Percentiles rank a stretch among this genome's conserved stretches.
Evolutionary conservation across 2,797 vertebrate species (phyloP).

Genomic region (Sebastolobus altivelis): DNA sequence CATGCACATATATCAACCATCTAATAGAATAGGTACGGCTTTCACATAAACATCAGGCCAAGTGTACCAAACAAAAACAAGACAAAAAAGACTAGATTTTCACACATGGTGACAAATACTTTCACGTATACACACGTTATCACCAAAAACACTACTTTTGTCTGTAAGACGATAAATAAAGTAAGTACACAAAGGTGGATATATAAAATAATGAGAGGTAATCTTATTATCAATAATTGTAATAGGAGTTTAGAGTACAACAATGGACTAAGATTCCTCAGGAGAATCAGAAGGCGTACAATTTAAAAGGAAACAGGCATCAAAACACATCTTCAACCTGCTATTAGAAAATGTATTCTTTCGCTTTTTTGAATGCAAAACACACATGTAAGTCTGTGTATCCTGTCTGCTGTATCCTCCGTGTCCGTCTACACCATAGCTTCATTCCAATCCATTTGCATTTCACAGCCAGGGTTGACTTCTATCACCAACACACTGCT

Average conservation of each 20-base stretch:
- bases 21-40: conserved; percentile 26
- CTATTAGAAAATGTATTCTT: conserved; percentile 49
- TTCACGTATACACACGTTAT: not conserved
- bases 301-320: conserved; percentile 4
- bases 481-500: conserved; percentile 68
- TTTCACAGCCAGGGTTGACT: conserved; percentile 73
- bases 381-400: conserved; percentile 47
- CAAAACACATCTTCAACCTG: conserved; percentile 3
- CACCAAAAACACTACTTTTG: conserved; percentile 1
- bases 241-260: not conserved
- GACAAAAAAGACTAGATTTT: not conserved
- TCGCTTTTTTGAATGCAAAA: conserved; percentile 38
- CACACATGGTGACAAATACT: not conserved
- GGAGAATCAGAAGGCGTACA: not conserved
- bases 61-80: conserved; percentile 21
- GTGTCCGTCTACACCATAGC: conserved; percentile 45
- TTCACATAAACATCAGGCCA: conserved; percentile 28
- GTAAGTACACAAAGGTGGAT: not conserved
- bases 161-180: not conserved
- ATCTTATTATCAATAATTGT: not conserved
- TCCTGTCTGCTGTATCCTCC: conserved; percentile 56
- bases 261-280: not conserved
- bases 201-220: not conserved
- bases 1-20: conserved; percentile 37
- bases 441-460: conserved; percentile 71